Conservation (phyloP, 2,888 invertebrate species). For the Drosophila prostipennis region DNA sequence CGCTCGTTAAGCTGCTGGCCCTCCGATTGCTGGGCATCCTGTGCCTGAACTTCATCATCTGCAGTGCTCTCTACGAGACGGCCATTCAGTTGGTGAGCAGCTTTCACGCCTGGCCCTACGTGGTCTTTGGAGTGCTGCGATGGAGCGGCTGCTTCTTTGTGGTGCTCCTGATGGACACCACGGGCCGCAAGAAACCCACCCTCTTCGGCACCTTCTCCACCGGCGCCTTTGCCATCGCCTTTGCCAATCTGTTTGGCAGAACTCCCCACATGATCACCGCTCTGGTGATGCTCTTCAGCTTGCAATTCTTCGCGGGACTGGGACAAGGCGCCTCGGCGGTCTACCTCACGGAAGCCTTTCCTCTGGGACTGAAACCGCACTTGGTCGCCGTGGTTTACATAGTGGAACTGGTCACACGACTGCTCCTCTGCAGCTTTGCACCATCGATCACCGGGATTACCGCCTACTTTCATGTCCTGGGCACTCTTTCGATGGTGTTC, state of each 20-base stretch:
- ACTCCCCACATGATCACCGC: constrained; percentile 50
- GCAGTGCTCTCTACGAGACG: constrained; percentile 53
- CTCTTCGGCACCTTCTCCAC: constrained; percentile 62
- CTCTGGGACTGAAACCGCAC: constrained; percentile 72
- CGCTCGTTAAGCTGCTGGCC: constrained; percentile 68
- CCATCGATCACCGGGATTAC: constrained; percentile 35
- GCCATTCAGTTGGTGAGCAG: constrained; percentile 32
- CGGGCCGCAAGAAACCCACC: constrained; percentile 73
- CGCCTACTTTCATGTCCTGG: constrained; percentile 65
- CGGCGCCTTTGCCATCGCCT: constrained; percentile 62
- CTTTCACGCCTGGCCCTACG: constrained; percentile 58
- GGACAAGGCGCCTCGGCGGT: constrained; percentile 71
- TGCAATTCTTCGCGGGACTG: constrained; percentile 74
- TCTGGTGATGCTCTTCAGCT: constrained; percentile 58
- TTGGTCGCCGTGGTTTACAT: constrained; percentile 65
- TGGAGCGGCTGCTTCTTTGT: constrained; percentile 61
- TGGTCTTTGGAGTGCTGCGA: constrained; percentile 63
- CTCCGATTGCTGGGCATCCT: constrained; percentile 70
- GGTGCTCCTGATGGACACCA: constrained; percentile 64
- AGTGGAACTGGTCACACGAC: constrained; percentile 64
- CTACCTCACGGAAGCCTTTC: constrained; percentile 81
- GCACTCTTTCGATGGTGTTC: constrained; percentile 60
- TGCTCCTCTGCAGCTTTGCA: constrained; percentile 52
- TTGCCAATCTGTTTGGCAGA: constrained; percentile 57
- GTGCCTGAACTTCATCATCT: constrained; percentile 60